Evolutionary conservation across 35 echinoderm and acorn worm species (phyloP).

Genomic region (Holothuria glaberrima): DNA sequence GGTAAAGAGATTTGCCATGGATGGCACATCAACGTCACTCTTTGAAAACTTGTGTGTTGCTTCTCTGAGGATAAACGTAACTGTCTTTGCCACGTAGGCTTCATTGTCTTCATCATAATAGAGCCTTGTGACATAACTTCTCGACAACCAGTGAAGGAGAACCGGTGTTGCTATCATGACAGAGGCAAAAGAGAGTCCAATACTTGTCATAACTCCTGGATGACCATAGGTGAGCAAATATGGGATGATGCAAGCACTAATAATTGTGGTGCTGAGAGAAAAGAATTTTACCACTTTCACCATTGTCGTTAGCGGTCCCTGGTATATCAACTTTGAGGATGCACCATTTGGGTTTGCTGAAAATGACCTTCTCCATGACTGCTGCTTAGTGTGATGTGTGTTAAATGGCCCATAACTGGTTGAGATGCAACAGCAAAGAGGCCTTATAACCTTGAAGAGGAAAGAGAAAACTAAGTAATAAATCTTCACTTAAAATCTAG

Average conservation of each 20-base stretch:
- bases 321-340: slow-evolving; percentile 64
- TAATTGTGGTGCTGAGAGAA: slow-evolving; percentile 71
- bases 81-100: slow-evolving; percentile 64
- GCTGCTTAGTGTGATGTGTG: no score
- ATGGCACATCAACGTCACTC: slow-evolving; percentile 58
- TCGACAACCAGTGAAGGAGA: slow-evolving; percentile 73
- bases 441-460: no score
- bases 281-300: slow-evolving; percentile 76
- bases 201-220: slow-evolving; percentile 43
- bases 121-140: slow-evolving; percentile 67
- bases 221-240: slow-evolving; percentile 31
- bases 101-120: slow-evolving; percentile 64
- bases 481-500: no score
- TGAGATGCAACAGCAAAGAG: no score
- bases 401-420: no score
- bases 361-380: background rate
- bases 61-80: slow-evolving; percentile 65
- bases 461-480: no score
- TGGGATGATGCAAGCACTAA: slow-evolving; percentile 58
- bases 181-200: slow-evolving; percentile 46
- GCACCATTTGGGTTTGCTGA: slow-evolving; percentile 10
- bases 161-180: slow-evolving; percentile 72
- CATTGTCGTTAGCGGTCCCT: slow-evolving; percentile 58
- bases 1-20: slow-evolving; percentile 68
- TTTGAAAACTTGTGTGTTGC: slow-evolving; percentile 47